Conservation (phyloP, 2,113 vertebrate species). For the Calidris pygmaea region DNA sequence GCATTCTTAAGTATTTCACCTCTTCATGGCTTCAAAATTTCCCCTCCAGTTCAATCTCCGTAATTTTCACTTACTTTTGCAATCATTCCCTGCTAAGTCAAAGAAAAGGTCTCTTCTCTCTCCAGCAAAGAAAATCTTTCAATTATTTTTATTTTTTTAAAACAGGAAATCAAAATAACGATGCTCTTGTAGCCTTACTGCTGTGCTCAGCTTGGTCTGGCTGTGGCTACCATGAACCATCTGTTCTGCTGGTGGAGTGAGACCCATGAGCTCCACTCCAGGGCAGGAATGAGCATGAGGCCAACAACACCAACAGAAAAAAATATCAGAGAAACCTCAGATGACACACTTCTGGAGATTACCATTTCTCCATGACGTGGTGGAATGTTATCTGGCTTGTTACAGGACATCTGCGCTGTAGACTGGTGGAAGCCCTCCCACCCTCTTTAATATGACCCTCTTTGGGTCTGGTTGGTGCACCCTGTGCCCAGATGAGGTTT, state of each 20-base stretch:
- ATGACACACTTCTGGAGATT: not conserved
- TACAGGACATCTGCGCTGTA: fast-evolving
- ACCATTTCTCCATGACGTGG: fast-evolving
- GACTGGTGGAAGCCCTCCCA: fast-evolving
- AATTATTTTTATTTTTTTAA: not conserved
- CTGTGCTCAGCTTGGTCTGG: not conserved
- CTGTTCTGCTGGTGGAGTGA: not conserved
- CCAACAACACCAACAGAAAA: not conserved
- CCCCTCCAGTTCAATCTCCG: not conserved
- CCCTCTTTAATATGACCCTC: not conserved
- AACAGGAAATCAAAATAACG: not conserved
- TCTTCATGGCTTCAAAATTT: not conserved
- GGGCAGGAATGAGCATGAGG: not conserved
- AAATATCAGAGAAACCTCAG: not conserved
- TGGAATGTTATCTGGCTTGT: not conserved
- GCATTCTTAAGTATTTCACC: not conserved
- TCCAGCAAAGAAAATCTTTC: not conserved
- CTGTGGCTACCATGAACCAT: not conserved
- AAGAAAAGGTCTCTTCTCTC: not conserved
- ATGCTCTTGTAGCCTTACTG: not conserved
- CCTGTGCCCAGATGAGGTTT: not conserved
- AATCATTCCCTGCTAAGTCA: not conserved
- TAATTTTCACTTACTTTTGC: not conserved
- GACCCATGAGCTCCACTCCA: fast-evolving
- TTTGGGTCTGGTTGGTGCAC: not conserved